A percentile compares a stretch with the other conserved stretches of the same genome.
Conservation (phyloP, 2,797 vertebrate species). For the Syndactyla subalaris region DNA sequence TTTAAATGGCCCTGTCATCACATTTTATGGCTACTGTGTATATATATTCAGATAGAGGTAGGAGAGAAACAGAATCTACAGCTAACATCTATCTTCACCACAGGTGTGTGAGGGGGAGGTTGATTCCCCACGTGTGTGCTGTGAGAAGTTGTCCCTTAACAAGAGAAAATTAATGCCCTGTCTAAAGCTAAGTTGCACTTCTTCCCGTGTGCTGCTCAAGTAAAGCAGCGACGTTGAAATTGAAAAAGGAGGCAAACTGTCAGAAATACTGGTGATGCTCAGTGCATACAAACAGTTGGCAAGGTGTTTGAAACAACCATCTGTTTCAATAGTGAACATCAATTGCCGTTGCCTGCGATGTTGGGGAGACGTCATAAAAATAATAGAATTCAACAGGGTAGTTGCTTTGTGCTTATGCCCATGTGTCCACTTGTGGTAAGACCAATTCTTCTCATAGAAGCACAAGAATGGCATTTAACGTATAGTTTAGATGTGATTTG, state of each 20-base stretch:
- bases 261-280: slow-evolving; percentile 11
- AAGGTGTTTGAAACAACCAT: slow-evolving; percentile 47
- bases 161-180: slow-evolving; percentile 68
- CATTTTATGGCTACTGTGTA: slow-evolving; percentile 29
- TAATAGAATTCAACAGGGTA: neutral
- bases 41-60: slow-evolving; percentile 15
- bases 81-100: slow-evolving; percentile 59
- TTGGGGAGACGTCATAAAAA: slow-evolving; percentile 8
- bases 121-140: slow-evolving; percentile 18
- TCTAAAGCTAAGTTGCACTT: slow-evolving; percentile 35
- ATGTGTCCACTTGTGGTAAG: neutral
- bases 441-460: neutral
- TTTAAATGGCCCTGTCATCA: slow-evolving; percentile 46
- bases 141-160: slow-evolving; percentile 63
- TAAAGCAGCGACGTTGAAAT: slow-evolving; percentile 21
- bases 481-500: neutral
- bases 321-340: neutral
- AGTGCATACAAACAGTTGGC: slow-evolving; percentile 12
- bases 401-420: neutral
- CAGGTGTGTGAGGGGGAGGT: slow-evolving; percentile 54
- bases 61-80: slow-evolving; percentile 19
- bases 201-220: slow-evolving; percentile 4
- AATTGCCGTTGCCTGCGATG: neutral
- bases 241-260: slow-evolving; percentile 22
- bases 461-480: neutral